Conservation (phyloP, 2,888 invertebrate species). For the Dendrolimus pini region DNA sequence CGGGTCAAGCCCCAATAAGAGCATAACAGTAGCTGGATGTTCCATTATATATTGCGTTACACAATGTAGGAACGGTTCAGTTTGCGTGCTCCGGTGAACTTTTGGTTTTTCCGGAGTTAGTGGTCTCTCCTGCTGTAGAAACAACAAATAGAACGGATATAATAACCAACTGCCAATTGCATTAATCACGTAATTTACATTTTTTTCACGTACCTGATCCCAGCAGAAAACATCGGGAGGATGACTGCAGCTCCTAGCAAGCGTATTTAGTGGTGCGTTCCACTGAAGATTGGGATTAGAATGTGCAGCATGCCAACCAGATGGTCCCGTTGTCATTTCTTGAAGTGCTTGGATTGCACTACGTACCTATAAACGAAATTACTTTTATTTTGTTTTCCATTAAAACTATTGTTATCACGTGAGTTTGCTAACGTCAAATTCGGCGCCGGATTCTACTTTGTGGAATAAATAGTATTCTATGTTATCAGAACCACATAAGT, state of each 20-base stretch:
- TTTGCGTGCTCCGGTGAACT: conserved; percentile 74
- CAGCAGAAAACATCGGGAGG: conserved; percentile 91
- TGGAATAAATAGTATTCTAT: too few species aligned
- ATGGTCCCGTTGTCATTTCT: conserved; percentile 85
- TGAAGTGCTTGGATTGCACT: conserved; percentile 90
- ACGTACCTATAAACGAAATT: conserved; percentile 75
- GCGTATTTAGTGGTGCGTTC: conserved; percentile 70
- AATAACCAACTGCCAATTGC: neutral
- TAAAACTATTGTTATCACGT: too few species aligned
- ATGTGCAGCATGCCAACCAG: conserved; percentile 83
- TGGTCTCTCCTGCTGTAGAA: conserved; percentile 54
- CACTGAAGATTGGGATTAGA: conserved; percentile 87
- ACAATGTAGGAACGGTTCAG: conserved; percentile 77
- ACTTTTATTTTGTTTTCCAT: too few species aligned
- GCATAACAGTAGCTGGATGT: conserved; percentile 84
- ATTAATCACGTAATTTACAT: neutral
- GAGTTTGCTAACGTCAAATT: too few species aligned
- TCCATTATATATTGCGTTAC: conserved; percentile 81
- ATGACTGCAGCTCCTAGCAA: conserved; percentile 88
- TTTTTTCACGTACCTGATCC: conserved; percentile 66
- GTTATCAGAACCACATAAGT: too few species aligned
- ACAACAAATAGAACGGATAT: neutral
- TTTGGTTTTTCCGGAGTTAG: conserved; percentile 57
- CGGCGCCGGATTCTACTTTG: too few species aligned
- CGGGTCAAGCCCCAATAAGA: conserved; percentile 84